phyloP scores from a whole-genome alignment of 92 coral and sea anemone genomes.

The Paramuricea clavata region DNA sequence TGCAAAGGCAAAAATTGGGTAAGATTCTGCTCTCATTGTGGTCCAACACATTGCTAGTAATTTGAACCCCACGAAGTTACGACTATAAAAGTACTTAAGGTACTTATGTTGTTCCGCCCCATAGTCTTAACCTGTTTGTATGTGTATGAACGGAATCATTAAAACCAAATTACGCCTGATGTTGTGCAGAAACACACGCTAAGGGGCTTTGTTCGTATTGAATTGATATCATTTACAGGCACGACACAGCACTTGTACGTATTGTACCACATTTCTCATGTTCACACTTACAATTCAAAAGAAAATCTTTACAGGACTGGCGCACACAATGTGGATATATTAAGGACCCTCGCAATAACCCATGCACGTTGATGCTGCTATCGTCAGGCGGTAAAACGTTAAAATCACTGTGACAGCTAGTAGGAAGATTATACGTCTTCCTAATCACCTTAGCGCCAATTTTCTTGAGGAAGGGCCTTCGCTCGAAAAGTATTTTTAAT shows the following conservation, averaged over 20 bases:
- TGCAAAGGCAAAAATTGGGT: background rate
- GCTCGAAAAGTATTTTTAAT: background rate
- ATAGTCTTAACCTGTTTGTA: constrained; percentile 29
- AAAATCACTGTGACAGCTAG: too few relatives aligned
- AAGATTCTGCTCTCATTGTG: background rate
- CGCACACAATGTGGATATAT: too few relatives aligned
- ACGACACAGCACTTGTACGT: background rate
- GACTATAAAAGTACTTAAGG: constrained; percentile 11
- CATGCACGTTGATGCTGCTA: too few relatives aligned
- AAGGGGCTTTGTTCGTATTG: constrained; percentile 3
- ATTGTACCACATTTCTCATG: background rate
- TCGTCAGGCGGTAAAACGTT: too few relatives aligned
- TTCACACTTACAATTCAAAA: background rate
- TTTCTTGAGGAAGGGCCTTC: background rate
- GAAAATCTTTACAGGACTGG: background rate
- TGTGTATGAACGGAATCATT: constrained; percentile 38
- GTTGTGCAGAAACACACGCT: constrained; percentile 2
- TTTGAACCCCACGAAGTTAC: constrained; percentile 11
- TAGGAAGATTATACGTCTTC: too few relatives aligned
- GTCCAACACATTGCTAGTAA: constrained; percentile 1
- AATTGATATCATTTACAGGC: background rate
- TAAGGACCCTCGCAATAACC: too few relatives aligned
- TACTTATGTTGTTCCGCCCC: constrained; percentile 46
- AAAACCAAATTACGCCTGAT: constrained; percentile 34
- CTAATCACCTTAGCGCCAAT: too few relatives aligned